These are phyloP conservation scores for Rotaria socialis DNA, from an alignment of 2,888 invertebrate genomes.

Conservation along the genomic window DNA sequence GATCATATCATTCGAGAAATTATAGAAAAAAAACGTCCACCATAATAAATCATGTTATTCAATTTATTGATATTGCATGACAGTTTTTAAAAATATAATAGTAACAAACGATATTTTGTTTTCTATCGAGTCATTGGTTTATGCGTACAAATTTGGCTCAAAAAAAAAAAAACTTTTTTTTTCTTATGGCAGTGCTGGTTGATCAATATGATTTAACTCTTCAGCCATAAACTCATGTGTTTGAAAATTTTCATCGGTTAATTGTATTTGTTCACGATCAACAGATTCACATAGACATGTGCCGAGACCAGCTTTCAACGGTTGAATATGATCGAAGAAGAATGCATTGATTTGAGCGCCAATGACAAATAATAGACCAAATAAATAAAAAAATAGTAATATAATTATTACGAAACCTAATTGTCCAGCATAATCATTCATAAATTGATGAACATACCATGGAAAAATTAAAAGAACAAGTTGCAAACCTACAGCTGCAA, in stretches of 20 bases:
- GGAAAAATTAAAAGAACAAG: background rate
- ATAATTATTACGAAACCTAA: slow-evolving; percentile 2
- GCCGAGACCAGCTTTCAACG: background rate
- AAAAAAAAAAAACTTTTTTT: no score
- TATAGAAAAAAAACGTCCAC: no score
- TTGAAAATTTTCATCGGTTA: background rate
- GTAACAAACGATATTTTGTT: no score
- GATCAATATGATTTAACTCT: background rate
- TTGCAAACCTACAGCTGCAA: background rate
- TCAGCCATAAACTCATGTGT: background rate
- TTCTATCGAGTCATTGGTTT: no score
- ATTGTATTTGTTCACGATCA: background rate
- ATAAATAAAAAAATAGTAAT: slow-evolving; percentile 8
- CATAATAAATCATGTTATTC: no score
- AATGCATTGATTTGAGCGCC: background rate
- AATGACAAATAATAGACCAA: slow-evolving; percentile 11
- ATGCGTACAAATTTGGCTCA: no score
- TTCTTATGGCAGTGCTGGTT: background rate
- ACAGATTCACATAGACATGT: background rate
- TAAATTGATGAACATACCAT: background rate
- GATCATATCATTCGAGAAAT: no score
- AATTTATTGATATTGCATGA: no score
- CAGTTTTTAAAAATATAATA: no score
- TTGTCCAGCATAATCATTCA: slow-evolving; percentile 24
- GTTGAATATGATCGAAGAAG: background rate